Base-by-base conservation (phyloP, 2,888 invertebrate species). In the Trachelus troglodyta region DNA sequence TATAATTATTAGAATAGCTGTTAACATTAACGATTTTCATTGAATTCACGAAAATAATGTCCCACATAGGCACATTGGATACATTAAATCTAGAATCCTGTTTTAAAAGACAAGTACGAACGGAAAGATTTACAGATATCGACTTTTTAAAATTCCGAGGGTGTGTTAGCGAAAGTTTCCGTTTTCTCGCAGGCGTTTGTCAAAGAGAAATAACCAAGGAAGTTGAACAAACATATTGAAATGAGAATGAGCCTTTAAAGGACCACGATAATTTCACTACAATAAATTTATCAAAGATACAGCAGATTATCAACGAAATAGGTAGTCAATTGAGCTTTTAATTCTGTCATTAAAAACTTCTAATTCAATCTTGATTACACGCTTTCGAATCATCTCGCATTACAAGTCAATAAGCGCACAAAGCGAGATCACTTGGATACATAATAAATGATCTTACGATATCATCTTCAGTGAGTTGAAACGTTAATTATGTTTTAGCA, bases 131-230 rank as follows among this genome's bases (percentile, higher is more conserved):
- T 12, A 34, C 71, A 71, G 31, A 71, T 12, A 71, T 71, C 31
- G 76, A 15, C 77, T 75, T 56, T 82, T 86, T 83, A 76, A 81
- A 78, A 87, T 86, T 86, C 85, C 74, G 40, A 74, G 76, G 79
- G 79, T 79, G 81, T 80, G 79, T 79, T 81, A 85, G 86, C 86
- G 86, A 87, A 87, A 87, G 87, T 87, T 56, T 40, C 75, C 80
- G 79, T 84, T 84, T 86, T 82, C 81, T 83, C 82, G 80, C 77
- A 76, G 74, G 74, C 76, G 81, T 80, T 81, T 82, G 85, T 87
- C 84, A 85, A 86, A 85, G 78, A 83, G 79, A 85, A 82, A 84
- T 78, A 83, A 81, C 73, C 69, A 79, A 69, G 75, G 69, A 76
- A 75, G 69, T 73, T 78, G 79, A 77, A 74, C 77, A 81, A 82